A percentile compares a stretch with the other conserved stretches of the same genome.
Conservation (phyloP, 2,888 invertebrate genomes). For the Amphimallon solstitiale region DNA sequence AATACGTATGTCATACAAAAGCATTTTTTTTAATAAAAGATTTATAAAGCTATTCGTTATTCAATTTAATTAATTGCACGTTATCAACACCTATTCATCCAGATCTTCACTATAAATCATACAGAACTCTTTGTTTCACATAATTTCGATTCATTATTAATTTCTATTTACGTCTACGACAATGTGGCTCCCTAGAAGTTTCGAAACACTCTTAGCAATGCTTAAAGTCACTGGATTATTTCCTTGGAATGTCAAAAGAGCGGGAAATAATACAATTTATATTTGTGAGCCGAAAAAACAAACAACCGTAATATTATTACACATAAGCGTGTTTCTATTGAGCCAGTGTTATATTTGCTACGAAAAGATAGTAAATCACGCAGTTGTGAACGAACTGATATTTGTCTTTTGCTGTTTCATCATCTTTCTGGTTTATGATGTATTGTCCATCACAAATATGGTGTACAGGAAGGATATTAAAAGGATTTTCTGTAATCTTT, state of each 20-base stretch:
- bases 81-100: no score
- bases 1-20: no score
- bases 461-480: constrained; percentile 15
- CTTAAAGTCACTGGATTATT: constrained; percentile 22
- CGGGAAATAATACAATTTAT: background rate
- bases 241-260: constrained; percentile 9
- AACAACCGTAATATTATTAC: background rate
- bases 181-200: constrained; percentile 8
- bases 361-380: constrained; percentile 27
- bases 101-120: no score
- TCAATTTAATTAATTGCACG: no score
- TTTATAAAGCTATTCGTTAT: no score
- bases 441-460: constrained; percentile 23
- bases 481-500: constrained; percentile 10
- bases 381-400: constrained; percentile 37
- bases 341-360: constrained; percentile 33
- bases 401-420: constrained; percentile 35
- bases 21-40: no score
- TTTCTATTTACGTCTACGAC: background rate
- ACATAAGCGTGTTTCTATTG: constrained; percentile 14
- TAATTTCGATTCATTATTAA: no score
- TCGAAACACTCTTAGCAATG: constrained; percentile 5
- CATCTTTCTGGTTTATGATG: constrained; percentile 34
- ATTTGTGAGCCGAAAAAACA: constrained; percentile 2
- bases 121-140: no score